Conservation (phyloP, 2,888 invertebrate genomes). For the Harmothoe impar region DNA sequence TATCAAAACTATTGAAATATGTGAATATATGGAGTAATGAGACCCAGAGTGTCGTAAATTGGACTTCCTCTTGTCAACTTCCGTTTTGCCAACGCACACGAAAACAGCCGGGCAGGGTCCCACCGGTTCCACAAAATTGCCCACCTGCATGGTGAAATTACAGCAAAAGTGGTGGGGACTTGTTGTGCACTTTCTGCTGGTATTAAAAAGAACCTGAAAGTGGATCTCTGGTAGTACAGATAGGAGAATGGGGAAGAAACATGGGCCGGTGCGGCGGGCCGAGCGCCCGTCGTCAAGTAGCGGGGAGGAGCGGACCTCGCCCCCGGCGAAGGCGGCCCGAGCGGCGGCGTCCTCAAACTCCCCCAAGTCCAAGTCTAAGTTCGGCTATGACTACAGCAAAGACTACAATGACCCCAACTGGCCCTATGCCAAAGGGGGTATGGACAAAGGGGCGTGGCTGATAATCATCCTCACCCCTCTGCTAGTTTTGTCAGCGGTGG, state of each 20-base stretch:
- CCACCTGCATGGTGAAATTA: background rate
- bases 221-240: background rate
- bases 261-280: constrained; percentile 70
- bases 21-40: too few relatives aligned
- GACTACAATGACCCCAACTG: constrained; percentile 67
- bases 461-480: constrained; percentile 65
- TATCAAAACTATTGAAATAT: too few relatives aligned
- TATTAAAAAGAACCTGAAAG: background rate
- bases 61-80: constrained; percentile 8
- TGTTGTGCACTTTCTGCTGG: background rate
- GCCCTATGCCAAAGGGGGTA: constrained; percentile 67
- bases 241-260: constrained; percentile 59
- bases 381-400: constrained; percentile 66
- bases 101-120: background rate
- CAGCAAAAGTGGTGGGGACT: background rate
- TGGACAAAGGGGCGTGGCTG: constrained; percentile 67
- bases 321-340: constrained; percentile 39
- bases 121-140: background rate
- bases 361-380: constrained; percentile 48
- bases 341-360: background rate
- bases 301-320: constrained; percentile 53
- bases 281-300: constrained; percentile 71
- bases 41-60: constrained; percentile 26
- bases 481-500: constrained; percentile 59
- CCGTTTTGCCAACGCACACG: background rate